phyloP scores from a whole-genome alignment of 2,113 vertebrate genomes.

The Percina caprodes region DNA sequence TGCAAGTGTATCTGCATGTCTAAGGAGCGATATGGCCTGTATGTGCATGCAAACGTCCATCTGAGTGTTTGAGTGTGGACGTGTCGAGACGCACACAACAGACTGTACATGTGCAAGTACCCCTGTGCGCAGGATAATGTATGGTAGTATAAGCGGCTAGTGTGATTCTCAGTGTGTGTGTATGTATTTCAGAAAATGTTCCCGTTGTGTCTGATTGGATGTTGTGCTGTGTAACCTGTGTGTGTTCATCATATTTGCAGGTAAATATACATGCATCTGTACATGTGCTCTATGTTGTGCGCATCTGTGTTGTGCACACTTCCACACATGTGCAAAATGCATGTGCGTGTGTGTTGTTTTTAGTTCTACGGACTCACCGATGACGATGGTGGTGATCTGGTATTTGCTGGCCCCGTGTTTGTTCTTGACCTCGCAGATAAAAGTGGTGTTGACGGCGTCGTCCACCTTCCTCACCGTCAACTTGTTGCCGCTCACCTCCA shows the following conservation, averaged over 20 bases:
- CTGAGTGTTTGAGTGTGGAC: neutral
- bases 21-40: conserved; percentile 6
- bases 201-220: conserved; percentile 2
- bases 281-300: neutral
- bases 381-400: conserved; percentile 83
- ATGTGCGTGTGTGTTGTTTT: neutral
- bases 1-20: conserved; percentile 31
- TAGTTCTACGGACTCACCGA: conserved; percentile 81
- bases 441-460: conserved; percentile 88
- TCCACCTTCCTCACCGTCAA: conserved; percentile 87
- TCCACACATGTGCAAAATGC: neutral
- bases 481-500: conserved; percentile 71
- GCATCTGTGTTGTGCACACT: neutral
- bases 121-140: neutral
- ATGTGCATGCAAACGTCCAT: conserved; percentile 8
- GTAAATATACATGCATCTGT: neutral
- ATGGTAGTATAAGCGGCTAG: neutral
- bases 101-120: neutral
- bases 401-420: conserved; percentile 76
- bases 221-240: neutral
- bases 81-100: neutral
- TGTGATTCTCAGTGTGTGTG: neutral
- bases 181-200: conserved; percentile 10
- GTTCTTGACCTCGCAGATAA: conserved; percentile 86
- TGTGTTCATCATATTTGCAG: neutral